Conservation (phyloP, 2,113 vertebrate genomes). For the Bos indicus region DNA sequence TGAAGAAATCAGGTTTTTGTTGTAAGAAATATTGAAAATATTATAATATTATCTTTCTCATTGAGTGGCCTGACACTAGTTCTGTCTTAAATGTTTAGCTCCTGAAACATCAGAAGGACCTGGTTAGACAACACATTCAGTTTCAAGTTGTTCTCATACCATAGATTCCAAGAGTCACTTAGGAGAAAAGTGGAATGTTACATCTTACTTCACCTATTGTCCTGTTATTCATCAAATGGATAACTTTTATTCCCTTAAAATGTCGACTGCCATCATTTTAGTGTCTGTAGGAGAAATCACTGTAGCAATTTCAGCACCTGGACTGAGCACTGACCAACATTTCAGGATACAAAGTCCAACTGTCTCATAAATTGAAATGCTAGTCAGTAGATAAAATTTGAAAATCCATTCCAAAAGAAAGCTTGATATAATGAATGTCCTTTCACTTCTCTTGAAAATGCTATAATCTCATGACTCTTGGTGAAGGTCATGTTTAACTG, state of each 20-base stretch:
- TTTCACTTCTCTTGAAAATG: conserved; percentile 56
- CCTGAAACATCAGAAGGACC: neutral
- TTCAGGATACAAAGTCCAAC: neutral
- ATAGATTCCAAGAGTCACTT: neutral
- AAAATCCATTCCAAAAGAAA: conserved; percentile 39
- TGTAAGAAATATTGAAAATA: neutral
- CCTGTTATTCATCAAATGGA: conserved; percentile 6
- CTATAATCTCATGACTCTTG: conserved; percentile 17
- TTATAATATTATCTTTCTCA: neutral
- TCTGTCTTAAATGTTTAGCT: conserved; percentile 10
- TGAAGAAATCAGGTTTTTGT: conserved; percentile 10
- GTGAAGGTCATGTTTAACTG: conserved; percentile 20
- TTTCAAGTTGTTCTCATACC: neutral
- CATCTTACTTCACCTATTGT: neutral
- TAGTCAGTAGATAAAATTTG: conserved; percentile 12
- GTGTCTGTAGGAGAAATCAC: neutral
- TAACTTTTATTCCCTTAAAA: neutral
- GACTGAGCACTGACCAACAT: neutral
- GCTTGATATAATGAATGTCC: conserved; percentile 34
- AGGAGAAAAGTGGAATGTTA: neutral
- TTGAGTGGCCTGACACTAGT: neutral
- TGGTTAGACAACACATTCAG: neutral
- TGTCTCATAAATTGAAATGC: conserved; percentile 12
- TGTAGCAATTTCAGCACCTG: neutral
- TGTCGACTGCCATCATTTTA: neutral